phyloP scores from a whole-genome alignment of 2,113 vertebrate species.

The Theristicus caerulescens region DNA sequence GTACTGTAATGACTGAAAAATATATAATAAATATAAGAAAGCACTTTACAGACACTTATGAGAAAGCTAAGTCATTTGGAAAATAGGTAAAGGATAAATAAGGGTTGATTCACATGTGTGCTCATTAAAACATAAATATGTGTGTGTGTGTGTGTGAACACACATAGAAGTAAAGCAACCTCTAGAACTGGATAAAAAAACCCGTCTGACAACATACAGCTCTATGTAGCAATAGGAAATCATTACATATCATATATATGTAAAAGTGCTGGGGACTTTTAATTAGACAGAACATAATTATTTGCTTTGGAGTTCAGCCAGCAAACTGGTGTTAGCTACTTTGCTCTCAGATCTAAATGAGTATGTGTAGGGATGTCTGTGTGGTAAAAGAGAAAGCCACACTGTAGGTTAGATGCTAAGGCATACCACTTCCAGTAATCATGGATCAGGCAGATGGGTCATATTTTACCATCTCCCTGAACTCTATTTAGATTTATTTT shows the following conservation, averaged over 20 bases:
- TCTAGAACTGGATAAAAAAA: neutral
- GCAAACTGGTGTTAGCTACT: neutral
- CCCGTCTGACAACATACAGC: neutral
- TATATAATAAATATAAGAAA: neutral
- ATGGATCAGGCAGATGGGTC: neutral
- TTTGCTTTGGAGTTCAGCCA: neutral
- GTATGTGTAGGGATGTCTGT: neutral
- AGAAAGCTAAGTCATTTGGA: neutral
- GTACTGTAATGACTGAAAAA: neutral
- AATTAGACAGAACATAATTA: neutral
- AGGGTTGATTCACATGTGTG: accelerated
- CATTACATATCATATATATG: neutral
- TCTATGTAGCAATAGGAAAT: neutral
- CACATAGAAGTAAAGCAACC: neutral
- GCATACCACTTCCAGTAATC: neutral
- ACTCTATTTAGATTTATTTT: neutral
- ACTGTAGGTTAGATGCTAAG: neutral
- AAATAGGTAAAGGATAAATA: neutral
- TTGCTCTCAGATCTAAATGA: neutral
- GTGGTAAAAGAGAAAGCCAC: neutral
- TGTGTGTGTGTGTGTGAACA: neutral
- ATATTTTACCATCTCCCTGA: neutral
- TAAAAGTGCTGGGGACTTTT: neutral
- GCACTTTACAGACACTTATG: neutral
- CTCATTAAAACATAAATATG: neutral